These are phyloP conservation scores for Sebastiscus tertius DNA, from an alignment of 2,797 vertebrate genomes.

Conservation along the genomic window DNA sequence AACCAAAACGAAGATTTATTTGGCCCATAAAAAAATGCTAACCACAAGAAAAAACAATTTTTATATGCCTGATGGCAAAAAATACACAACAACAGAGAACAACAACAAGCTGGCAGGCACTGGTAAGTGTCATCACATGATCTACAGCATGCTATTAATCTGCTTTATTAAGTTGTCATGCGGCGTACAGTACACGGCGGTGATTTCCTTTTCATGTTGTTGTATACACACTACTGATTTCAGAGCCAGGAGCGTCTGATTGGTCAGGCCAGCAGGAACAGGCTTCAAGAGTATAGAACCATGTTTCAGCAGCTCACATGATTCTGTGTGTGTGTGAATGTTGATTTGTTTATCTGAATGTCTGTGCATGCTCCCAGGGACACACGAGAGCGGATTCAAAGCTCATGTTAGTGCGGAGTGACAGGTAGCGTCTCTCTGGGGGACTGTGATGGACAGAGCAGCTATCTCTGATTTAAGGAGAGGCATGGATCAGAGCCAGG, in stretches of 20 bases:
- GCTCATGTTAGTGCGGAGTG: slow-evolving; percentile 65
- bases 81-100: background rate
- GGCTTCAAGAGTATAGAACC: background rate
- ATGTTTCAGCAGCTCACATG: background rate
- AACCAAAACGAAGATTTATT: background rate
- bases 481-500: slow-evolving; percentile 65
- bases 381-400: slow-evolving; percentile 52
- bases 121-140: background rate
- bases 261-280: background rate
- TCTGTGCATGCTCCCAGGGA: slow-evolving; percentile 39
- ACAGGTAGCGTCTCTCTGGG: slow-evolving; percentile 75
- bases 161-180: slow-evolving; percentile 25
- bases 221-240: slow-evolving; percentile 32
- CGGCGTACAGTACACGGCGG: background rate
- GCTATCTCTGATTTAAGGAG: slow-evolving; percentile 69
- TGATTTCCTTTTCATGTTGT: slow-evolving; percentile 32
- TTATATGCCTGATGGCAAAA: background rate
- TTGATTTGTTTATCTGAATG: slow-evolving; percentile 67
- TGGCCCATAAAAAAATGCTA: background rate
- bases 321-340: slow-evolving; percentile 13
- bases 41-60: background rate
- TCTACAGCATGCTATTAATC: background rate
- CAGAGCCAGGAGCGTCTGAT: slow-evolving; percentile 1
- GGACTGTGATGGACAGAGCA: slow-evolving; percentile 74
- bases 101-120: background rate